Conservation (phyloP, 2,888 invertebrate species). For the Rhabditoides inermis region DNA sequence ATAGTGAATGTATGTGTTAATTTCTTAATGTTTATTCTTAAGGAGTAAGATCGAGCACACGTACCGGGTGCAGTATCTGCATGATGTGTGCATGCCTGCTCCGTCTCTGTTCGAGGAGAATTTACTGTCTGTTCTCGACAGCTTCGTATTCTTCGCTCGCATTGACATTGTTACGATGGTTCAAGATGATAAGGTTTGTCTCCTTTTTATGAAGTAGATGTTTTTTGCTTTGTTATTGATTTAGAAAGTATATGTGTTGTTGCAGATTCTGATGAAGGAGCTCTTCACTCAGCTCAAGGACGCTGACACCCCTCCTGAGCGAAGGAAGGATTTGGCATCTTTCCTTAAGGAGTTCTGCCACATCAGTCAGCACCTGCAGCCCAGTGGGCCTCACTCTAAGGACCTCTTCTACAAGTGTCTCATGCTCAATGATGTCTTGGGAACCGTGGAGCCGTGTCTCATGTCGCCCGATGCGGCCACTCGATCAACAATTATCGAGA, state of each 20-base stretch:
- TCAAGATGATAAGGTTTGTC: too few relatives aligned
- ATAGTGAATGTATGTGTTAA: background rate
- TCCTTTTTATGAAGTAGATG: too few relatives aligned
- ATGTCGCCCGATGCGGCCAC: slow-evolving; percentile 74
- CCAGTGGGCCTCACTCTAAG: slow-evolving; percentile 89
- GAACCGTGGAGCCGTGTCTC: slow-evolving; percentile 46
- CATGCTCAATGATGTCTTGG: slow-evolving; percentile 40
- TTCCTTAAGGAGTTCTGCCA: slow-evolving; percentile 98
- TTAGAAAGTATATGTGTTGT: too few relatives aligned
- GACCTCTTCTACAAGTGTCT: slow-evolving; percentile 86
- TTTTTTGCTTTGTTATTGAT: background rate
- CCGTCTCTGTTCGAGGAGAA: slow-evolving; percentile 99
- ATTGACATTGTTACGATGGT: slow-evolving; percentile 96
- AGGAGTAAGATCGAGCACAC: slow-evolving; percentile 95
- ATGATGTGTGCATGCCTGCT: slow-evolving; percentile 92
- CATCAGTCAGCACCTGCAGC: slow-evolving; percentile 95
- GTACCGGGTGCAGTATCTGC: slow-evolving; percentile 94
- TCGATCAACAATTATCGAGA: slow-evolving; percentile 88
- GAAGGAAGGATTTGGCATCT: slow-evolving; percentile 83
- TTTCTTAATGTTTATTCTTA: slow-evolving; percentile 1
- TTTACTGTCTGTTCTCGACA: slow-evolving; percentile 88
- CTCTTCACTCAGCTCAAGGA: slow-evolving; percentile 86
- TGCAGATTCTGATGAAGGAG: slow-evolving; percentile 86
- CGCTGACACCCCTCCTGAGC: slow-evolving; percentile 72
- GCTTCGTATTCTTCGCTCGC: slow-evolving; percentile 99